These are phyloP conservation scores for Macropodus opercularis DNA, from an alignment of 2,797 vertebrate species.

Conservation along the genomic window DNA sequence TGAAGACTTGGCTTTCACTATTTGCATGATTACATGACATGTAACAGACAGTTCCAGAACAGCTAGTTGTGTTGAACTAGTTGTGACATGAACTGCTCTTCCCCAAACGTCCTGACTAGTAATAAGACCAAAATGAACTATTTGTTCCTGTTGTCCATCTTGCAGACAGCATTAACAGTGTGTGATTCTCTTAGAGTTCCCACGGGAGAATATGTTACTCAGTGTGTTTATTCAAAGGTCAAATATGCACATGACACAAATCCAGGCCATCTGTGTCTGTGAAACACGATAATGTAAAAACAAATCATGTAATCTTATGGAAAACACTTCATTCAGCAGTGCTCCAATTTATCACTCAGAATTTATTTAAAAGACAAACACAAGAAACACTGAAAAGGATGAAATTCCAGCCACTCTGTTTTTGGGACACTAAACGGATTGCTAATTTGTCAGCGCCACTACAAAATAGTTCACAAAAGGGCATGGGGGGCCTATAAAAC, in stretches of 20 bases:
- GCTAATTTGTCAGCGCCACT: slow-evolving; percentile 71
- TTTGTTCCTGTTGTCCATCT: not conserved
- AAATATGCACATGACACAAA: slow-evolving; percentile 29
- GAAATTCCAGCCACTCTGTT: slow-evolving; percentile 62
- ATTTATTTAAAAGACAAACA: slow-evolving; percentile 73
- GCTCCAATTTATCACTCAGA: slow-evolving; percentile 61
- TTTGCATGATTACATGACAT: not conserved
- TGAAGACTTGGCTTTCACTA: not conserved
- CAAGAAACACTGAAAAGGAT: slow-evolving; percentile 56
- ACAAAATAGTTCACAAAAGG: slow-evolving; percentile 71
- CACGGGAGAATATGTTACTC: slow-evolving; percentile 42
- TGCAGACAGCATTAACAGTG: slow-evolving; percentile 1
- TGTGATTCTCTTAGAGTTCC: slow-evolving; percentile 43
- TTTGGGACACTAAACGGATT: slow-evolving; percentile 61
- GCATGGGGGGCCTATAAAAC: slow-evolving; percentile 60
- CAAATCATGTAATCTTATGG: slow-evolving; percentile 41
- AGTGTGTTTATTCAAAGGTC: slow-evolving; percentile 37
- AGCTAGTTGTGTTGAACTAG: not conserved
- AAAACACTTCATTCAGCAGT: slow-evolving; percentile 41
- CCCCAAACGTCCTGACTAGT: not conserved
- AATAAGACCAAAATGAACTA: not conserved
- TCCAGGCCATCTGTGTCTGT: slow-evolving; percentile 41
- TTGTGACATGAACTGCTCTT: slow-evolving; percentile 1
- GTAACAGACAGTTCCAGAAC: not conserved
- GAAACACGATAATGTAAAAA: slow-evolving; percentile 47